Conservation (phyloP, 1,140 invertebrate species). For the Prorops nasuta region DNA sequence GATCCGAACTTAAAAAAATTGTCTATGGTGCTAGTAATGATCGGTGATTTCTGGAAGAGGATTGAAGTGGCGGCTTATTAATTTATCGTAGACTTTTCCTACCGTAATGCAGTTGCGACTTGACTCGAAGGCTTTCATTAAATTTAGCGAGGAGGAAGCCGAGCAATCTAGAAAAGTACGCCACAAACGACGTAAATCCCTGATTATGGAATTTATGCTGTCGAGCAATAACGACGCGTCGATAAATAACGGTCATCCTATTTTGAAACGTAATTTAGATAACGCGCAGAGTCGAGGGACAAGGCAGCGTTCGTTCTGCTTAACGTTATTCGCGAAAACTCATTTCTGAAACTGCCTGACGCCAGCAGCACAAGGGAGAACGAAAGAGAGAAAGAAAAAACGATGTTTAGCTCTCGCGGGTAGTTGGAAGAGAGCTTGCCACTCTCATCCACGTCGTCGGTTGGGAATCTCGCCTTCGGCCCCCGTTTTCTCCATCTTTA, state of each 20-base stretch:
- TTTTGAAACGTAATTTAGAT: constrained; percentile 14
- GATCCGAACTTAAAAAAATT: no score
- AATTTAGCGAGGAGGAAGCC: no score
- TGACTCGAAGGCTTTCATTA: no score
- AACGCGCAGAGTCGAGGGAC: not conserved
- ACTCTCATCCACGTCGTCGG: no score
- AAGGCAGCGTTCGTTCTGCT: constrained; percentile 9
- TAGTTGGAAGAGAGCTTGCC: not conserved
- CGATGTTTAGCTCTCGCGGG: not conserved
- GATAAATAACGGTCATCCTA: constrained; percentile 8
- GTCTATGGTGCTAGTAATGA: no score
- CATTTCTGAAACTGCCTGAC: constrained; percentile 8
- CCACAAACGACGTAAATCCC: no score
- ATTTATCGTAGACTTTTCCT: no score
- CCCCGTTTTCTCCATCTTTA: not conserved
- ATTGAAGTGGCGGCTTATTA: no score
- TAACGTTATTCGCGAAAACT: constrained; percentile 13
- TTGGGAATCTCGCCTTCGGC: not conserved
- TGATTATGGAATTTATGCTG: no score
- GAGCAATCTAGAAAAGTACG: no score
- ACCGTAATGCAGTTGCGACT: no score
- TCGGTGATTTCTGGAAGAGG: no score
- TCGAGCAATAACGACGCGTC: not conserved
- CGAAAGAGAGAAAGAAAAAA: not conserved
- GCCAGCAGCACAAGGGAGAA: not conserved